Percentiles rank a stretch among this genome's conserved stretches.
Conservation (phyloP, 2,113 vertebrate genomes). For the Petaurus breviceps region DNA sequence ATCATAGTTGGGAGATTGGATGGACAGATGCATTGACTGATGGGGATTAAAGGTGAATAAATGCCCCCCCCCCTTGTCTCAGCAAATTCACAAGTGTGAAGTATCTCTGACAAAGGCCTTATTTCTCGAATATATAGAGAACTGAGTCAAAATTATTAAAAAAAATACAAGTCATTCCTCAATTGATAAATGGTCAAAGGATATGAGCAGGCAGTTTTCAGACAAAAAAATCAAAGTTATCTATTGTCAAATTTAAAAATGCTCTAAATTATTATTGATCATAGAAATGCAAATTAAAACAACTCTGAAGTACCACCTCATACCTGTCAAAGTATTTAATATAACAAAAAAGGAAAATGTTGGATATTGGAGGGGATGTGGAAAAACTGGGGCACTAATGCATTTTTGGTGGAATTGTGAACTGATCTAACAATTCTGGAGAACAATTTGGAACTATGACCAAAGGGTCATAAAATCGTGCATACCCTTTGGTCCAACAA, state of each 20-base stretch:
- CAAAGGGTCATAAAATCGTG: neutral
- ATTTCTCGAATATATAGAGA: neutral
- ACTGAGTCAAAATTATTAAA: neutral
- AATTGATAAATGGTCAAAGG: neutral
- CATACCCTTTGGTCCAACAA: neutral
- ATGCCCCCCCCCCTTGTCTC: neutral
- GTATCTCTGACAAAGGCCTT: neutral
- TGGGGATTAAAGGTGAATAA: neutral
- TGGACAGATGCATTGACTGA: neutral
- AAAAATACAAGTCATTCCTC: neutral
- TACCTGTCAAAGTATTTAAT: neutral
- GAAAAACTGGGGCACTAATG: neutral
- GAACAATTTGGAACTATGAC: neutral
- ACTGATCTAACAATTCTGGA: neutral
- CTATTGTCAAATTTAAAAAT: neutral
- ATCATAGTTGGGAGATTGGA: neutral
- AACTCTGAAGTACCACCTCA: neutral
- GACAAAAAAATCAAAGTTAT: neutral
- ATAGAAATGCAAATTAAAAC: neutral
- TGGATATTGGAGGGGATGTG: neutral
- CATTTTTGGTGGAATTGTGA: neutral
- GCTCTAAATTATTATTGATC: neutral
- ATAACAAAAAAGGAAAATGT: neutral
- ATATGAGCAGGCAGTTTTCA: neutral
- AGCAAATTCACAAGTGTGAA: conserved; percentile 16